These are phyloP conservation scores for Huso huso DNA, from an alignment of 2,797 vertebrate species.

Conservation along the genomic window DNA sequence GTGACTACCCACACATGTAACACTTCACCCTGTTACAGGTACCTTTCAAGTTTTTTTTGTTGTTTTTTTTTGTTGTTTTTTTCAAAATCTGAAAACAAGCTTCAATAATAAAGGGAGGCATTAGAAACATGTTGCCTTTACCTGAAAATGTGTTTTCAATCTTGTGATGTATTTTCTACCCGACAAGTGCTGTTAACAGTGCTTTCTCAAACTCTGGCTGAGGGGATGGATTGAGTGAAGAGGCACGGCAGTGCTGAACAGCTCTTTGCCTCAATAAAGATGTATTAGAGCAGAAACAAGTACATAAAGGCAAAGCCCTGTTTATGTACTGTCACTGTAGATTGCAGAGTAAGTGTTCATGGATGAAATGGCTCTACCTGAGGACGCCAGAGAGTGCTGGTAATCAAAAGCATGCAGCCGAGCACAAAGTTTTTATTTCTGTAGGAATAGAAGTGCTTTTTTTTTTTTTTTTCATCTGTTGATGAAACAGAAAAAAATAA, in stretches of 20 bases:
- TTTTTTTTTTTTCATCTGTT: slow-evolving; percentile 2
- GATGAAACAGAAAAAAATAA: slow-evolving; percentile 1
- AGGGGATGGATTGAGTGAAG: background rate
- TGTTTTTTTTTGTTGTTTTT: no score
- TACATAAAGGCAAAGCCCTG: background rate
- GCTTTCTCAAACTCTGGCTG: background rate
- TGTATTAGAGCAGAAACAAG: background rate
- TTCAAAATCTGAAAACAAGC: no score
- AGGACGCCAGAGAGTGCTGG: background rate
- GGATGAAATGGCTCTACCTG: slow-evolving; percentile 5
- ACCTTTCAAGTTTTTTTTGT: background rate
- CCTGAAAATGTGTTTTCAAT: background rate
- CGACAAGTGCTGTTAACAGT: background rate
- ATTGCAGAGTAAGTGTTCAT: slow-evolving; percentile 5
- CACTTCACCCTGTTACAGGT: no score
- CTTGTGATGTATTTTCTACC: background rate
- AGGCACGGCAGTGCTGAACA: background rate
- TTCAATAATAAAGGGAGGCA: background rate
- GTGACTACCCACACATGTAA: no score
- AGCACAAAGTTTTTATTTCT: slow-evolving; percentile 5
- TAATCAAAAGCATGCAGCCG: slow-evolving; percentile 5
- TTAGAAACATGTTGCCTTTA: background rate
- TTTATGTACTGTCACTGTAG: background rate
- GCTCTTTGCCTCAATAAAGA: slow-evolving; percentile 4
- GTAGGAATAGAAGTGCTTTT: background rate